phyloP scores from a whole-genome alignment of 1,140 invertebrate genomes.

The Geopemphigus sp. region DNA sequence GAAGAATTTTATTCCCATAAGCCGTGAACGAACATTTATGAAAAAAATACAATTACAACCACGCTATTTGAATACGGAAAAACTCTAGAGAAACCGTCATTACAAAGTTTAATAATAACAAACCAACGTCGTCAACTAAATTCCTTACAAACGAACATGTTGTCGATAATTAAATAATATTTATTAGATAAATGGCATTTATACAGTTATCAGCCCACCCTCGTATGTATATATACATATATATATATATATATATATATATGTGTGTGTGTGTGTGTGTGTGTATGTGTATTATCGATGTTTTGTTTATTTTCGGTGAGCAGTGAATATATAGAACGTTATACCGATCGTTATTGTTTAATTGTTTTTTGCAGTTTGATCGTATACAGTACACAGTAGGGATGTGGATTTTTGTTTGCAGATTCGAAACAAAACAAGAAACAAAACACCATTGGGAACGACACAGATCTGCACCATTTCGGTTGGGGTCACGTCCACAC shows the following conservation, averaged over 20 bases:
- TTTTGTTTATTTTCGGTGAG: constrained; percentile 21
- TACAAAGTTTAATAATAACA: no score
- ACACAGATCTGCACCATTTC: constrained; percentile 19
- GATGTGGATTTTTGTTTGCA: constrained; percentile 49
- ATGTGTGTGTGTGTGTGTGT: no score
- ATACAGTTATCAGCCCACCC: not conserved
- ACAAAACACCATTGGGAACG: constrained; percentile 30
- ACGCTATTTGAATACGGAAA: no score
- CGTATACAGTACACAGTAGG: constrained; percentile 48
- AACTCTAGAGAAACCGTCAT: no score
- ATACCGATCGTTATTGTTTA: constrained; percentile 47
- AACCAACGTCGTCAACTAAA: no score
- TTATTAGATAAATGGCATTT: not conserved
- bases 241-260: no score
- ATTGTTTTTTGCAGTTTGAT: constrained; percentile 49
- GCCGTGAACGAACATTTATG: no score
- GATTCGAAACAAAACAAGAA: constrained; percentile 45
- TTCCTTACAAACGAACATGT: no score
- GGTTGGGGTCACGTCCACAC: not conserved
- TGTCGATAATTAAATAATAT: no score
- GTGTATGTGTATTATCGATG: constrained; percentile 21
- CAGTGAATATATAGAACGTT: constrained; percentile 15
- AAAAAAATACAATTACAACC: no score
- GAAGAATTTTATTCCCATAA: no score
- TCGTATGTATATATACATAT: no score